A percentile compares a stretch with the other conserved stretches of the same genome.
Evolutionary conservation across 2,113 vertebrate species (phyloP).

Genomic region (Tor tambroides): DNA sequence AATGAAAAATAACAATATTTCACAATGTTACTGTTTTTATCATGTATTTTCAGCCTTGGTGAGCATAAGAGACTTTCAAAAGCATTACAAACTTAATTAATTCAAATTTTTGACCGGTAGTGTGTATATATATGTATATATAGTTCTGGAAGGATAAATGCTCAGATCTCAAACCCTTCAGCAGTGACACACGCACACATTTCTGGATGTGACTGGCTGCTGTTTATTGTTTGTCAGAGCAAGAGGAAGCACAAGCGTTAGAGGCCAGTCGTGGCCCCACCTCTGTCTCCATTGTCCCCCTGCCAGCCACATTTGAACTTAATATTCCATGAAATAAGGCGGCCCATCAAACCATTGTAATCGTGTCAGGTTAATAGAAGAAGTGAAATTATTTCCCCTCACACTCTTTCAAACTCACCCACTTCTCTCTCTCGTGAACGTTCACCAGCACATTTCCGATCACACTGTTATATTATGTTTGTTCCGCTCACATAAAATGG

Average conservation of each 20-base stretch:
- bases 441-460: conserved; percentile 84
- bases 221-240: conserved; percentile 62
- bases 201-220: conserved; percentile 39
- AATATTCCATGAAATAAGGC: conserved; percentile 99
- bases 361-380: conserved; percentile 97
- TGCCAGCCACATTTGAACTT: conserved; percentile 95
- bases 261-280: conserved; percentile 53
- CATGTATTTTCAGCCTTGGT: no score
- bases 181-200: conserved; percentile 9
- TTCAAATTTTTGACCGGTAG: neutral
- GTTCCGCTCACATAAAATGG: conserved; percentile 76
- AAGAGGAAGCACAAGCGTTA: conserved; percentile 36
- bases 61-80: neutral
- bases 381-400: conserved; percentile 87
- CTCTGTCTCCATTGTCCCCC: conserved; percentile 81
- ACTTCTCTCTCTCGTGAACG: conserved; percentile 62
- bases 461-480: conserved; percentile 76
- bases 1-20: neutral
- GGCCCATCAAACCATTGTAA: conserved; percentile 87
- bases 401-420: conserved; percentile 62
- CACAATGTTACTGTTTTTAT: no score
- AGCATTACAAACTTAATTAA: neutral
- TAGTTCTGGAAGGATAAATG: neutral
- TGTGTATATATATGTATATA: no score
- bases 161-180: conserved; percentile 40